Percentiles rank a stretch among this genome's conserved stretches.
phyloP scores from a whole-genome alignment of 2,113 vertebrate species.

The Chloebia gouldiae region DNA sequence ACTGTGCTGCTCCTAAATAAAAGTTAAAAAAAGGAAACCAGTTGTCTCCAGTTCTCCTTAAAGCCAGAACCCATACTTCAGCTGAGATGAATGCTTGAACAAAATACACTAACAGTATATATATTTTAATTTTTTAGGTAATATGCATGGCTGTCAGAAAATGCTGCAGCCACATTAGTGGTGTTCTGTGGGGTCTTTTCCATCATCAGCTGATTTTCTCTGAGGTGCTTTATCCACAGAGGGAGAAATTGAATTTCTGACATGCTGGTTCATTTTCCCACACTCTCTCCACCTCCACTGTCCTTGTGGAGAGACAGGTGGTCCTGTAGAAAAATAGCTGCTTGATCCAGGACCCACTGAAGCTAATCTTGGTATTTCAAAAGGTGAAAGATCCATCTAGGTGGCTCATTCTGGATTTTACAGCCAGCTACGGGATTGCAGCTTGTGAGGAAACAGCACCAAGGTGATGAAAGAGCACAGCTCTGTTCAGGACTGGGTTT shows the following conservation, averaged over 20 bases:
- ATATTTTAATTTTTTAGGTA: neutral
- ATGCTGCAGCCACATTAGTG: neutral
- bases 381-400: neutral
- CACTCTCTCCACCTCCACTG: neutral
- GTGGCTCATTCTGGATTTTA: neutral
- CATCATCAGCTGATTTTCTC: neutral
- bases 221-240: neutral
- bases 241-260: neutral
- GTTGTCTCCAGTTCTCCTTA: neutral
- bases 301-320: neutral
- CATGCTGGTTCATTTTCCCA: neutral
- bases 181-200: neutral
- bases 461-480: neutral
- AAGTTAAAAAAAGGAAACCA: neutral
- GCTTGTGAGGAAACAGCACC: neutral
- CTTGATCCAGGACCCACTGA: neutral
- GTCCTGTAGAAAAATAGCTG: neutral
- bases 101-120: neutral
- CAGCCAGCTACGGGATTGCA: neutral
- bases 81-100: neutral
- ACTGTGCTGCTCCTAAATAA: neutral
- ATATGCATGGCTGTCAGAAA: neutral
- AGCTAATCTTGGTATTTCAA: neutral
- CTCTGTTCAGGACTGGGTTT: neutral
- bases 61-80: constrained; percentile 32